Percentiles rank a stretch among this genome's conserved stretches.
Conservation (phyloP, 2,113 vertebrate species). For the Crotalus viridis region DNA sequence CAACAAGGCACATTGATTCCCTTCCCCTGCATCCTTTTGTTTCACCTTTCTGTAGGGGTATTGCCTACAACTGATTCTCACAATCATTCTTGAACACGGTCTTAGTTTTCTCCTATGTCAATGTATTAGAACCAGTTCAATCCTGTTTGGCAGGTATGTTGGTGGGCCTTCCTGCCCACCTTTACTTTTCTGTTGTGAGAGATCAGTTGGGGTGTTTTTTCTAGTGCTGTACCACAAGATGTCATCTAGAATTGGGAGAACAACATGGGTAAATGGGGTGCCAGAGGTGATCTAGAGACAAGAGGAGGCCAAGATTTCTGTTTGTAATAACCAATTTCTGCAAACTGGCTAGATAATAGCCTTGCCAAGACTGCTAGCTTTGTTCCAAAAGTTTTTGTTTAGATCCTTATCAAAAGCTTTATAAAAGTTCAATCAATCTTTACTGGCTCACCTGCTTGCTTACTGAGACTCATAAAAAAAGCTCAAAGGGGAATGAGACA, state of each 20-base stretch:
- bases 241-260: neutral
- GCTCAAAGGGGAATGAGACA: neutral
- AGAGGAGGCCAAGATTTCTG: neutral
- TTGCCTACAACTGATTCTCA: neutral
- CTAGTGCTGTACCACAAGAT: neutral
- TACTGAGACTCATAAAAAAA: neutral
- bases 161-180: neutral
- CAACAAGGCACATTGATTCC: neutral
- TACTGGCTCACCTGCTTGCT: neutral
- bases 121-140: neutral
- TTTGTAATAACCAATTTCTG: neutral
- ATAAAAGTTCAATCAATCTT: neutral
- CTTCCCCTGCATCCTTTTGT: neutral
- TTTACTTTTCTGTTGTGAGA: neutral
- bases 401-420: neutral
- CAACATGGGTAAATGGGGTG: neutral
- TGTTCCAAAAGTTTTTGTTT: neutral
- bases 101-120: neutral
- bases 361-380: neutral
- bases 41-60: neutral
- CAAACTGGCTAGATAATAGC: neutral
- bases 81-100: neutral
- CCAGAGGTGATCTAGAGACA: neutral
- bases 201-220: neutral
- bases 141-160: neutral